These are phyloP conservation scores for Unio delphinus DNA, from an alignment of 2,888 invertebrate species.

Conservation along the genomic window DNA sequence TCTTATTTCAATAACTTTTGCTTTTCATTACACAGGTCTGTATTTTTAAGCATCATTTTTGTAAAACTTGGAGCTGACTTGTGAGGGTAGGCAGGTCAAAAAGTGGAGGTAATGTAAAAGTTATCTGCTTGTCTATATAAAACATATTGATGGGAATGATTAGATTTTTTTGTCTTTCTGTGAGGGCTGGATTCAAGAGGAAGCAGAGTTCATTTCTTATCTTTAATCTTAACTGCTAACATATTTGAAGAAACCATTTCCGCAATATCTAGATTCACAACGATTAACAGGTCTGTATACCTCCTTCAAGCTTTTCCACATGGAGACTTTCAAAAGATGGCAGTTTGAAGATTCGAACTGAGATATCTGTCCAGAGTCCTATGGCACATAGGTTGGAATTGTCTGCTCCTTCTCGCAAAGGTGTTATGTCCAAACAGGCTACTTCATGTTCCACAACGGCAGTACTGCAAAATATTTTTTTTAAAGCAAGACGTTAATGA, in stretches of 20 bases:
- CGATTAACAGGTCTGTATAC: conserved; percentile 28
- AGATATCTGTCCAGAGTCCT: conserved; percentile 98
- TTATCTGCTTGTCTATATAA: no score
- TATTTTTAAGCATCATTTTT: no score
- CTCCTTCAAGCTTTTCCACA: conserved; percentile 89
- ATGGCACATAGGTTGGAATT: conserved; percentile 82
- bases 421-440: conserved; percentile 94
- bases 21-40: no score
- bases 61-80: no score
- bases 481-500: conserved; percentile 5
- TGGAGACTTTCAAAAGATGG: conserved; percentile 87
- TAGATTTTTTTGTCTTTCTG: background rate
- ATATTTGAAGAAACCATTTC: background rate
- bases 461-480: conserved; percentile 47
- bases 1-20: no score
- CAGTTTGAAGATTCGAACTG: conserved; percentile 86
- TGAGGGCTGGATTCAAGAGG: no score
- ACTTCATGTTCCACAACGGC: conserved; percentile 90
- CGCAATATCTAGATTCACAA: background rate
- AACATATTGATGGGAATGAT: background rate
- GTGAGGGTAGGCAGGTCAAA: no score
- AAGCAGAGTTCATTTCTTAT: no score
- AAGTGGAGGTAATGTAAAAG: no score
- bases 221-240: background rate
- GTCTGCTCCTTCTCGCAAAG: conserved; percentile 70